A percentile compares a stretch with the other conserved stretches of the same genome.
These are phyloP conservation scores for Aphidius colemani DNA, from an alignment of 2,888 invertebrate species.

Conservation along the genomic window DNA sequence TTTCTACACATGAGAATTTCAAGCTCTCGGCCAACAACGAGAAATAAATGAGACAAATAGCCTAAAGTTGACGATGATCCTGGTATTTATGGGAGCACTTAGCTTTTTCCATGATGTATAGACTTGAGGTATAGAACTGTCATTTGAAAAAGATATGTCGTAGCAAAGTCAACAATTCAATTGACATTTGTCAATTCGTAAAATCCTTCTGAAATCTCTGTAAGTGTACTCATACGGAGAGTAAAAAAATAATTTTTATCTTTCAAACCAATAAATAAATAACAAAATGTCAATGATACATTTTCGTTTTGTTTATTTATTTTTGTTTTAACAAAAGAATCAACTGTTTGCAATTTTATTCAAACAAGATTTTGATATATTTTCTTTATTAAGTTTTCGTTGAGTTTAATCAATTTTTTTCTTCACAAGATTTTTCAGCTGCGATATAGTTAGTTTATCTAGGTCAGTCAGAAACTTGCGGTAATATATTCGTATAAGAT, in stretches of 20 bases:
- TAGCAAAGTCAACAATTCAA: slow-evolving; percentile 21
- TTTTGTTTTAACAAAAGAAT: background rate
- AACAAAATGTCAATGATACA: background rate
- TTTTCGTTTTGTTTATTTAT: background rate
- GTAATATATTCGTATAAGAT: slow-evolving; percentile 19
- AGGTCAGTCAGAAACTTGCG: slow-evolving; percentile 21
- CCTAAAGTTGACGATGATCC: slow-evolving; percentile 40
- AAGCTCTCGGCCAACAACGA: background rate
- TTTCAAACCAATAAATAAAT: background rate
- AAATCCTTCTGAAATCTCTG: background rate
- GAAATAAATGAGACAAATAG: slow-evolving; percentile 5
- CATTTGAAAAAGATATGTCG: slow-evolving; percentile 28
- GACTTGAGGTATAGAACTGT: slow-evolving; percentile 34
- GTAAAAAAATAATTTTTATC: no score
- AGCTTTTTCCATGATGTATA: slow-evolving; percentile 44
- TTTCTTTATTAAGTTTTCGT: no score
- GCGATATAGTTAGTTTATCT: background rate
- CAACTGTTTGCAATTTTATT: no score
- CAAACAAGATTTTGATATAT: no score
- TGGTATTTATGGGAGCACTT: slow-evolving; percentile 51
- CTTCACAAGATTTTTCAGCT: no score
- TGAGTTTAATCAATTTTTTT: no score
- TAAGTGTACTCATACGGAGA: slow-evolving; percentile 8
- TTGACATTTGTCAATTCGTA: background rate
- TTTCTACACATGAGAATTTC: background rate